Conservation (phyloP, 2,888 invertebrate genomes). For the Heliconius ismenius region DNA sequence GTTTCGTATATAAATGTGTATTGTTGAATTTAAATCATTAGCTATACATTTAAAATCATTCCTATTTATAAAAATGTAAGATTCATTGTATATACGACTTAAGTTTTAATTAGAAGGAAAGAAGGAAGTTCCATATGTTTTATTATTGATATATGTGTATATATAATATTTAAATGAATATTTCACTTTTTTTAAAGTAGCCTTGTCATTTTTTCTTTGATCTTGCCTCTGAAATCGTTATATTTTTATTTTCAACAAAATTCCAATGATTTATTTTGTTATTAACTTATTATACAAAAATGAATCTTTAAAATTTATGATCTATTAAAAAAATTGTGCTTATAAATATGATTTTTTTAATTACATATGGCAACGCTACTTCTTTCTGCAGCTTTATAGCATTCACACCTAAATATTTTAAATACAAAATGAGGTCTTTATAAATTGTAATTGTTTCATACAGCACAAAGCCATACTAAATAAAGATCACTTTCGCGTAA, state of each 20-base stretch:
- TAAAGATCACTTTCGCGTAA: background rate
- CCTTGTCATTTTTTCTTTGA: conserved; percentile 23
- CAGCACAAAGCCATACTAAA: conserved; percentile 15
- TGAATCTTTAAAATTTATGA: background rate
- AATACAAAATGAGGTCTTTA: conserved; percentile 8
- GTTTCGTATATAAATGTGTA: conserved; percentile 20
- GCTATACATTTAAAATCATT: conserved; percentile 22
- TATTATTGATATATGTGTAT: conserved; percentile 3
- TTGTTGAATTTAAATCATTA: conserved; percentile 19
- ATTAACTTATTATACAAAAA: background rate
- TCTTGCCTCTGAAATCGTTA: conserved; percentile 15
- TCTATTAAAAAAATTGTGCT: background rate
- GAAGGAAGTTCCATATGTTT: conserved; percentile 10
- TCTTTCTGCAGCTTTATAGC: background rate
- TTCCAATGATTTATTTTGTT: background rate
- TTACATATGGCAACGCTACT: conserved; percentile 5
- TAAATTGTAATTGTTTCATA: conserved; percentile 23
- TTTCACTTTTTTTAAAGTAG: conserved; percentile 12
- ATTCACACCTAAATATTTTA: background rate
- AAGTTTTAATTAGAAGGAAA: conserved; percentile 10
- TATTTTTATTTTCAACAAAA: background rate
- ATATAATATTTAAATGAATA: background rate
- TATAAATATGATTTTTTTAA: background rate
- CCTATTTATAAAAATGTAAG: conserved; percentile 19
- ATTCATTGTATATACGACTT: conserved; percentile 22